A percentile compares a stretch with the other conserved stretches of the same genome.
phyloP scores from a whole-genome alignment of 1,140 invertebrate species.

The Contarinia nasturtii region DNA sequence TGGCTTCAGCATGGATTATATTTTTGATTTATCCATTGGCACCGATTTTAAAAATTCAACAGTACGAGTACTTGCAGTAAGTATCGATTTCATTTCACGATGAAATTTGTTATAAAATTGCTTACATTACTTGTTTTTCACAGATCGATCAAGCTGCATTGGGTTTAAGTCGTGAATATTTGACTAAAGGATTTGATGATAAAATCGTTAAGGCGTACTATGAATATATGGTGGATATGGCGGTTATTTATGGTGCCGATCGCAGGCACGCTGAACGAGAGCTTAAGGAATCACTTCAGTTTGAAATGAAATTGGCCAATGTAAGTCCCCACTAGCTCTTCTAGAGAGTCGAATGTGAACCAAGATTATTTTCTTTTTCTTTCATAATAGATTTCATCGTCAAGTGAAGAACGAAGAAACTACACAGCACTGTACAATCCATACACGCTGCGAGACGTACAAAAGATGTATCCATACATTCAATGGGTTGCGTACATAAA shows the following conservation, averaged over 20 bases:
- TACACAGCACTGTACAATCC: constrained; percentile 81
- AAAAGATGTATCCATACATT: constrained; percentile 40
- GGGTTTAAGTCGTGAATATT: constrained; percentile 72
- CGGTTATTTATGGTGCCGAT: constrained; percentile 69
- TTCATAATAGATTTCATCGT: constrained; percentile 56
- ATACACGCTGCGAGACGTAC: constrained; percentile 59
- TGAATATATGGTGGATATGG: constrained; percentile 72
- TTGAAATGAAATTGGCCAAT: constrained; percentile 90
- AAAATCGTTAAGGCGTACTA: constrained; percentile 63
- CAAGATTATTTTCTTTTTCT: too few species aligned
- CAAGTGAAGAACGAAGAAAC: constrained; percentile 77
- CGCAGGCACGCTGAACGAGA: constrained; percentile 43
- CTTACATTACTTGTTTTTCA: background rate
- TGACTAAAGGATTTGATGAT: constrained; percentile 63
- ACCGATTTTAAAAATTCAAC: constrained; percentile 81
- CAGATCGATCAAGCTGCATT: constrained; percentile 84
- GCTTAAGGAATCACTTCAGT: constrained; percentile 63
- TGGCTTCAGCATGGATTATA: constrained; percentile 78
- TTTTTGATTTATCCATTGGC: constrained; percentile 74
- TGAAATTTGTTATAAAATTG: background rate
- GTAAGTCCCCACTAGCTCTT: constrained; percentile 30
- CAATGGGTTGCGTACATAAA: constrained; percentile 52
- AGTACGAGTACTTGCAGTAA: constrained; percentile 67
- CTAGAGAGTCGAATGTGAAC: too few species aligned
- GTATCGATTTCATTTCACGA: too few species aligned